These are phyloP conservation scores for Heliconius charithonia DNA, from an alignment of 2,888 invertebrate species.

Conservation along the genomic window DNA sequence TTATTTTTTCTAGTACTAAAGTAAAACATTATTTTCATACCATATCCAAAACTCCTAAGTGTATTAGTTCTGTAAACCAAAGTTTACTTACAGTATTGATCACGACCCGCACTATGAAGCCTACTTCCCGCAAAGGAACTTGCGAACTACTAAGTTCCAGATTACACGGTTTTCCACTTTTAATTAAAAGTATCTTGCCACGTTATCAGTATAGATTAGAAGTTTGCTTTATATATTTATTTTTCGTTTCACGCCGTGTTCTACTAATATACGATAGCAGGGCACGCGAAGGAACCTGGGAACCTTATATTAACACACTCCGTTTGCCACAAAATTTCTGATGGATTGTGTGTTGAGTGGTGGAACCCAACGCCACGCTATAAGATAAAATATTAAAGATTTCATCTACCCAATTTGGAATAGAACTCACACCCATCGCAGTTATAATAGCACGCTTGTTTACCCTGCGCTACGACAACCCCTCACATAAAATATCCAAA, in stretches of 20 bases:
- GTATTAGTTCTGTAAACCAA: not conserved
- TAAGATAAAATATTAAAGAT: not conserved
- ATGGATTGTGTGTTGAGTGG: not conserved
- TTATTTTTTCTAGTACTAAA: too few species aligned
- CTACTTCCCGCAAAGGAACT: conserved; percentile 34
- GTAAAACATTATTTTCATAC: not conserved
- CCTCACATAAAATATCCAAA: too few species aligned
- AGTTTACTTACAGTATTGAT: conserved; percentile 25
- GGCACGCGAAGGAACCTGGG: not conserved
- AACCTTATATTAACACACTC: not conserved
- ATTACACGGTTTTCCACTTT: conserved; percentile 43
- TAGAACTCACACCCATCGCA: too few species aligned
- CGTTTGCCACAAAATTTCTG: not conserved
- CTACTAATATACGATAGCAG: not conserved
- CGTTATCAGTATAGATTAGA: conserved; percentile 2
- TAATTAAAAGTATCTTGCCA: conserved; percentile 39
- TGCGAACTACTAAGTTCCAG: conserved; percentile 35
- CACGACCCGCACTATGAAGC: conserved; percentile 21
- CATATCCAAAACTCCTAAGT: not conserved
- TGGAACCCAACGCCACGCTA: not conserved
- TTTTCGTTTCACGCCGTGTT: not conserved
- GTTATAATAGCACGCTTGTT: too few species aligned
- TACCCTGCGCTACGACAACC: too few species aligned
- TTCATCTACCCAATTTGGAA: too few species aligned
- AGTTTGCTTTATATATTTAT: not conserved